These are phyloP conservation scores for Malurus cyaneus DNA, from an alignment of 2,113 vertebrate species.

Conservation along the genomic window DNA sequence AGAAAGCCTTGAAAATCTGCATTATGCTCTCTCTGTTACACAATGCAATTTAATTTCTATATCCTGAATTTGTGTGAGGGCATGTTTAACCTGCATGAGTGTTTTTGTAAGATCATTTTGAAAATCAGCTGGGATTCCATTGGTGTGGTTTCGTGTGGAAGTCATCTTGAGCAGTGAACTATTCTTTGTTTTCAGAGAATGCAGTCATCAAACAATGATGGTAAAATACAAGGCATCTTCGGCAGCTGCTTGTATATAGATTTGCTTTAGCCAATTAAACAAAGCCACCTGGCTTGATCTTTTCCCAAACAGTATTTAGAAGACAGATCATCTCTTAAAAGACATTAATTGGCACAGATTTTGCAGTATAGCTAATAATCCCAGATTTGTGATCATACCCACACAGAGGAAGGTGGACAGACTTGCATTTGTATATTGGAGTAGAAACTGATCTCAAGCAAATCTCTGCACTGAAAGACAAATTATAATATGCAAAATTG, in stretches of 20 bases:
- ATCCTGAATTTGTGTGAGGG: not conserved
- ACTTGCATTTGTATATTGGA: not conserved
- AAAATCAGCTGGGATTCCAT: not conserved
- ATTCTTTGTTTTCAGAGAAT: not conserved
- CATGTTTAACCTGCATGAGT: not conserved
- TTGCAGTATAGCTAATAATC: not conserved
- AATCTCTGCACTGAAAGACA: not conserved
- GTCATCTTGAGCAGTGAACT: not conserved
- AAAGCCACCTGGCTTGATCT: not conserved
- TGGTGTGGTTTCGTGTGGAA: not conserved
- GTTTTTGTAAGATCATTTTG: not conserved
- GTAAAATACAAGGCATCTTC: not conserved
- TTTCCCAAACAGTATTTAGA: not conserved
- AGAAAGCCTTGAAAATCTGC: not conserved
- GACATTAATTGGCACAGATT: not conserved
- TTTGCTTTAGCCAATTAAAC: not conserved
- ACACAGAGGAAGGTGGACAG: not conserved
- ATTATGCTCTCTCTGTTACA: not conserved
- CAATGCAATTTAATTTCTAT: not conserved
- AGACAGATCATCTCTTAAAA: not conserved
- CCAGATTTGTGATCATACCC: not conserved
- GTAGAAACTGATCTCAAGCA: not conserved
- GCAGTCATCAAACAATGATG: not conserved
- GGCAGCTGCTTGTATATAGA: not conserved
- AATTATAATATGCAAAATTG: not conserved